Base-by-base conservation (phyloP, 2,888 invertebrate species). In the Leptothorax acervorum region DNA sequence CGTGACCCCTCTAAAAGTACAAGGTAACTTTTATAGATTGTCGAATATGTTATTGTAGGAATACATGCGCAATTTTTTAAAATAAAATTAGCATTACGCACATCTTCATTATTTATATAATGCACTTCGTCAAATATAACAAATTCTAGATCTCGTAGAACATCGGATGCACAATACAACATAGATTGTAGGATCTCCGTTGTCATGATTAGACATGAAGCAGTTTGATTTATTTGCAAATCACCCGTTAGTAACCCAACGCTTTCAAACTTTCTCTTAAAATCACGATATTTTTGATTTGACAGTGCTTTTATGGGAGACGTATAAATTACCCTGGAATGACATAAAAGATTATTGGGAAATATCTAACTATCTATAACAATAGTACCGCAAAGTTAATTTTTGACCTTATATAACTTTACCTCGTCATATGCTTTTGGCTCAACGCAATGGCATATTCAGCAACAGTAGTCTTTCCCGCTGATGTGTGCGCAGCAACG, bases 111-210 rank as follows among this genome's bases (percentile, higher is more conserved):
- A 95, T 99, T 99, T 88, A 99, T 98, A 93, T 99, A 99, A 95
- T 99, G 99, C 9, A 99, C 99, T 95, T 99, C 99, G 95, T 99
- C 99, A 94, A 99, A 99, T 92, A 99, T 98, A 3, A 99, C 99
- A 96, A 99, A 99, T 94, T 99, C 99, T 79, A 99, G 95, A 95
- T 99, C 99, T 65, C 99, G 96, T 0, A 99, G 97, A 78, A 99
- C 97, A 93, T 99, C 99, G 86, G 97, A 97, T 11, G 99, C 99
- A 84, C 98, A 98, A 94, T 99, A 99, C 18, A 99, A 95, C 99
- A 99, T 99, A 0, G 99, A 99, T 87, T 99, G 96, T 42, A 99
- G 95, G 92, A 99, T 99, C 96, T 99, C 99, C 0, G 99, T 99
- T 0, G 99, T 99, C 99, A 99, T 99, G 78, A 99, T 99, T 0